Evolutionary conservation across 2,113 vertebrate species (phyloP).

Genomic region (Pelodiscus sinensis): DNA sequence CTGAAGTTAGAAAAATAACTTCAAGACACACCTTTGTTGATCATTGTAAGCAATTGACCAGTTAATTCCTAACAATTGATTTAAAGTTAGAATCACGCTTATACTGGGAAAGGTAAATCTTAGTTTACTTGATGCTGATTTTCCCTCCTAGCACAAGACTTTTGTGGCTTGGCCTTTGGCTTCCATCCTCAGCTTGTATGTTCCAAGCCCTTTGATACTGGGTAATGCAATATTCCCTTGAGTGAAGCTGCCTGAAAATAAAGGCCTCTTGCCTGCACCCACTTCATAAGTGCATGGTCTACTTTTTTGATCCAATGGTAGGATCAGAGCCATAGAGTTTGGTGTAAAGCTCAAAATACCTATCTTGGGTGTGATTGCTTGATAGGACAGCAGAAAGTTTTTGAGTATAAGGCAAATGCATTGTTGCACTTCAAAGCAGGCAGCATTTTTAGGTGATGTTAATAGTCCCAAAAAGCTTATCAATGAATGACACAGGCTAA

Average conservation of each 20-base stretch:
- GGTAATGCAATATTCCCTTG: neutral
- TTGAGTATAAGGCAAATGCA: neutral
- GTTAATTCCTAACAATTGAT: neutral
- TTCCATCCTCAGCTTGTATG: neutral
- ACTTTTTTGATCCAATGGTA: neutral
- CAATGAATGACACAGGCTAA: neutral
- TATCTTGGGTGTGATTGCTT: neutral
- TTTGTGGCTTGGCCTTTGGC: neutral
- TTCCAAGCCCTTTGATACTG: neutral
- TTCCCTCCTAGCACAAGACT: neutral
- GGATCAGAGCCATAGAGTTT: neutral
- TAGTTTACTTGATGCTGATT: neutral
- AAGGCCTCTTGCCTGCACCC: neutral
- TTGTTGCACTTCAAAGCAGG: neutral
- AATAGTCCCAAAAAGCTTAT: neutral
- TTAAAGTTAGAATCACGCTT: neutral
- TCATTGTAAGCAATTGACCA: neutral
- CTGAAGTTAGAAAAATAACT: neutral
- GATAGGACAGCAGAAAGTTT: neutral
- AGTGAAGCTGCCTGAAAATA: neutral
- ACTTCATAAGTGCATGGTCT: neutral
- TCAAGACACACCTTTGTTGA: neutral
- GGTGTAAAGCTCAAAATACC: neutral
- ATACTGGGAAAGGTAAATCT: neutral
- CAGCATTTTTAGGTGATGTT: neutral